Evolutionary conservation across 2,797 vertebrate genomes (phyloP).

Genomic region (Gymnoscopelus microlampas): DNA sequence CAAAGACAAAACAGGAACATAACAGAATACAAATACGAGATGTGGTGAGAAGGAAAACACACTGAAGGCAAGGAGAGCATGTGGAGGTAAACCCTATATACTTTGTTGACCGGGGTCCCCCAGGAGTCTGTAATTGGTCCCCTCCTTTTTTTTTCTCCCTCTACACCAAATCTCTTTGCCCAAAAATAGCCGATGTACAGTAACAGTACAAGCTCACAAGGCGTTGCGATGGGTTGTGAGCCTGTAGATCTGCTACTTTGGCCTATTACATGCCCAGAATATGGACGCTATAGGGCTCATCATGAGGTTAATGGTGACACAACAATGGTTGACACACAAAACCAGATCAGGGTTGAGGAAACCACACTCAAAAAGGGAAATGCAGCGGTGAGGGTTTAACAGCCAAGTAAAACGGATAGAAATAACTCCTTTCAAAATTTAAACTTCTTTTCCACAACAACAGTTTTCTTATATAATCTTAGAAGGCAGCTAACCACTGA

Average conservation of each 20-base stretch:
- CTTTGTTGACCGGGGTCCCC: too few relatives aligned
- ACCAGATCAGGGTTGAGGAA: constrained; percentile 12
- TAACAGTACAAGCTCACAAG: too few relatives aligned
- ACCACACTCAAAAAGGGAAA: constrained; percentile 14
- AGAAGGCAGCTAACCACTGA: constrained; percentile 20
- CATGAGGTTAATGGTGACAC: not conserved
- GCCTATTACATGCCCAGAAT: not conserved
- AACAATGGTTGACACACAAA: constrained; percentile 3
- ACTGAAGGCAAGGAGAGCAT: constrained; percentile 20
- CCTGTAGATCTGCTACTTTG: too few relatives aligned
- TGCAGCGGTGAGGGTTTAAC: constrained; percentile 18
- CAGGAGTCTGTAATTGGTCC: too few relatives aligned
- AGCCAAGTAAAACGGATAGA: constrained; percentile 1
- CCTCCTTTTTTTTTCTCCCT: too few relatives aligned
- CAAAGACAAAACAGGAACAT: constrained; percentile 13
- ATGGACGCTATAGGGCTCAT: not conserved
- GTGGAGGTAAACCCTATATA: not conserved
- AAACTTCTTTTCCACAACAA: constrained; percentile 18
- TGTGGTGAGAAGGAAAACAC: constrained; percentile 20
- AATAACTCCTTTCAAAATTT: constrained; percentile 11
- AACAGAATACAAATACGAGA: constrained; percentile 22
- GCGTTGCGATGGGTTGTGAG: too few relatives aligned
- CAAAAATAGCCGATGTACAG: too few relatives aligned
- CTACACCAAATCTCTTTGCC: too few relatives aligned
- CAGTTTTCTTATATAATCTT: constrained; percentile 11